Evolutionary conservation across 2,797 vertebrate genomes (phyloP), one percentile per base, ranked within the genome.

Genomic region (Coreius guichenoti): DNA sequence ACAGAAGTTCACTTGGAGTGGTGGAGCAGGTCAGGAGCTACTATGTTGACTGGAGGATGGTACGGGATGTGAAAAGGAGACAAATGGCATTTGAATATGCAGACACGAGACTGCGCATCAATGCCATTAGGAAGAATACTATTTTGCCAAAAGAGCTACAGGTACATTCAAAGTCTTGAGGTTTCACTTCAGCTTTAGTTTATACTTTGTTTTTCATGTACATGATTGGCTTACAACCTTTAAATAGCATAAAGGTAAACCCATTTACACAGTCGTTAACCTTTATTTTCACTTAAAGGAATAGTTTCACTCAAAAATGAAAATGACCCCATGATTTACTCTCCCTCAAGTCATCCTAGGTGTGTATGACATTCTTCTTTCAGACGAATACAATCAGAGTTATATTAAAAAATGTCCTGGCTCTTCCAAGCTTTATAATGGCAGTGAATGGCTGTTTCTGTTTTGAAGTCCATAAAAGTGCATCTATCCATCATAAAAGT

Each of bases 1-100:
- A 92, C 86, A 91, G 92, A 82, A 92, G 87, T 86, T 92, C 95
- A 85, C 92, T 92, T 89, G 93, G 90, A 19, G 87, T 87, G 1
- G 54, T 92, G 88, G 91, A 94, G 86, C 97, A 96, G 87, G 93
- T 89, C 78, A 93, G 98, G 87, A 85, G 94, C 82, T 96, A 98
- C 90, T 98, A 98, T 0, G 97, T 98, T 13, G 89, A 99, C 92
- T 99, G 98, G 98, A 96, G 92, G 90, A 99, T 99, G 98, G 85
- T 98, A 70, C 95, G 97, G 56, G 98, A 99, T 2, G 95, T 99
- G 39, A 99, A 98, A 92, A 97, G 98, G 80, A 94, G 98, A 90
- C 96, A 95, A 81, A 93, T 97, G 94, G 97, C 97, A 0, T 97
- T 94, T 5, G 97, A 99, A 39, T 95, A 96, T 0, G 97, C 98